These are phyloP conservation scores for Limnodromus scolopaceus DNA, from an alignment of 2,797 vertebrate species.

Conservation along the genomic window DNA sequence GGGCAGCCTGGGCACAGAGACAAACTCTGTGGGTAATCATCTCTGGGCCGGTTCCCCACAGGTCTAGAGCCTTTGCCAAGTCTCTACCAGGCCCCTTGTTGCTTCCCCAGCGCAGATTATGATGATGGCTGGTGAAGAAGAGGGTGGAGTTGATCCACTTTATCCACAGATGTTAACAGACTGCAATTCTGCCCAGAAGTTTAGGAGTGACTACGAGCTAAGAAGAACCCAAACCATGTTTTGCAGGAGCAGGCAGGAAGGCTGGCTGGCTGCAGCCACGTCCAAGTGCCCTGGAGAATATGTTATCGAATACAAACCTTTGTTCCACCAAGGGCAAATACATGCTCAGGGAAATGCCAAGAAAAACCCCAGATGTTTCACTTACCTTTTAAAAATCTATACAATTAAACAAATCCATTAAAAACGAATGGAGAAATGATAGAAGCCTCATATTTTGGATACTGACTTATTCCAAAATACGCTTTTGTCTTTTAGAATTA, in stretches of 20 bases:
- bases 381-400: not conserved
- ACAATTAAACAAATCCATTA: not conserved
- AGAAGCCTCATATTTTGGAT: not conserved
- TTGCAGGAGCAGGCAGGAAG: not conserved
- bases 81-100: not conserved
- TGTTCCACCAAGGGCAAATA: slow-evolving; percentile 26
- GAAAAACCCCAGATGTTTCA: slow-evolving; percentile 6
- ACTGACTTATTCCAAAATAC: not conserved
- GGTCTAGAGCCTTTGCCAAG: not conserved
- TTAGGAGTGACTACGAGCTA: not conserved
- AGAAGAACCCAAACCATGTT: not conserved
- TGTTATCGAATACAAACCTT: not conserved
- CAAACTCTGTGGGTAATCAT: slow-evolving; percentile 17
- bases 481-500: not conserved
- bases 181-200: not conserved
- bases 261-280: not conserved
- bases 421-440: not conserved
- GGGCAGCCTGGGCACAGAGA: slow-evolving; percentile 17
- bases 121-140: not conserved
- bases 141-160: not conserved
- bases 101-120: not conserved
- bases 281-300: not conserved
- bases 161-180: not conserved
- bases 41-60: not conserved
- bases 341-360: not conserved